phyloP scores from a whole-genome alignment of 2,113 vertebrate species.

The Mobula hypostoma region DNA sequence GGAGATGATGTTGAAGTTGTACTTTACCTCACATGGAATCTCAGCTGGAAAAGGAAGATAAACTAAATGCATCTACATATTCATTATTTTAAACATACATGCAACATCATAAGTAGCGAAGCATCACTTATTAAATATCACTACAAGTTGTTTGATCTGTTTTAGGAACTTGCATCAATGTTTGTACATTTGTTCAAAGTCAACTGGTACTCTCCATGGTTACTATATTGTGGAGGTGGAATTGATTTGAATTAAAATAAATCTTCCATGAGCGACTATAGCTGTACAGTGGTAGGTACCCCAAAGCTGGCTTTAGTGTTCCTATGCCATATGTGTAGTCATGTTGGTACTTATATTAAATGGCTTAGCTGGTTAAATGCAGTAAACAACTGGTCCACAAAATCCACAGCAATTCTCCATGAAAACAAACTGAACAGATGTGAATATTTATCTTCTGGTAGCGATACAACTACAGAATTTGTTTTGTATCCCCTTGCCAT shows the following conservation, averaged over 20 bases:
- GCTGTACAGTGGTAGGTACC: neutral
- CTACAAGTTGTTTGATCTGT: neutral
- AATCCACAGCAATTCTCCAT: neutral
- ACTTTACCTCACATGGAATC: neutral
- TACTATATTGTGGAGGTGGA: slow-evolving; percentile 15
- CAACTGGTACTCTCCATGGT: slow-evolving; percentile 6
- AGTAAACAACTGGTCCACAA: neutral
- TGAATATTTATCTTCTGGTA: neutral
- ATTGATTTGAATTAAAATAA: slow-evolving; percentile 29
- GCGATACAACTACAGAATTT: neutral
- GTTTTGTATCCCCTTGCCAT: neutral
- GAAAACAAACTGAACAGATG: slow-evolving; percentile 17
- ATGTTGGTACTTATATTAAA: neutral
- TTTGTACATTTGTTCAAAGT: neutral
- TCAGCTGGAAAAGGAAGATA: neutral
- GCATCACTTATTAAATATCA: neutral
- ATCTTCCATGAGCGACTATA: neutral
- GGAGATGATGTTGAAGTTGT: neutral
- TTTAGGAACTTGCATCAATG: neutral
- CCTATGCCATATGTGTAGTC: neutral
- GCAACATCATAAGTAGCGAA: neutral
- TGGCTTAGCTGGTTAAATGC: neutral
- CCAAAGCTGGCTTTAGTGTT: neutral
- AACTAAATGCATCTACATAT: neutral
- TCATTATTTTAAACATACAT: neutral